These are phyloP conservation scores for Hartigia nigra DNA, from an alignment of 2,888 invertebrate species.

Conservation along the genomic window DNA sequence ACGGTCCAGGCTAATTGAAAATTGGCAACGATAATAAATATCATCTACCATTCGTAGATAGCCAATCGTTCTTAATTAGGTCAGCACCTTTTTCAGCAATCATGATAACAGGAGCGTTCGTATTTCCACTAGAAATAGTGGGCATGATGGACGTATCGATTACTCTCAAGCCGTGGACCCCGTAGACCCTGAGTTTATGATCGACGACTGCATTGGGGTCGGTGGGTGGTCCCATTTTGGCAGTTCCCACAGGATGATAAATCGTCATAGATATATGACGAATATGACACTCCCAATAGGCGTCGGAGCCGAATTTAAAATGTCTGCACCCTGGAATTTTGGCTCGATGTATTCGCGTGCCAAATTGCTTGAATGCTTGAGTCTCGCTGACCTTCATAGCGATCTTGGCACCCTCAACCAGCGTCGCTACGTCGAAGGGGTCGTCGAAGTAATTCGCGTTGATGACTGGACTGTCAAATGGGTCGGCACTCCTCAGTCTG, in stretches of 20 bases:
- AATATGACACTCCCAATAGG: conserved; percentile 88
- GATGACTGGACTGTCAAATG: conserved; percentile 87
- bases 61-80: conserved; percentile 87
- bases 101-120: conserved; percentile 93
- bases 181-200: conserved; percentile 80
- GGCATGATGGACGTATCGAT: conserved; percentile 93
- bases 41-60: conserved; percentile 52
- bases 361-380: conserved; percentile 83
- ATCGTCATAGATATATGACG: conserved; percentile 90
- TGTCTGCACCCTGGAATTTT: conserved; percentile 84
- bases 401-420: conserved; percentile 88
- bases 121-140: conserved; percentile 88
- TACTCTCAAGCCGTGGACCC: conserved; percentile 81
- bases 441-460: conserved; percentile 93
- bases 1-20: background rate
- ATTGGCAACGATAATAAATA: conserved; percentile 11
- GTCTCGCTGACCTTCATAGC: conserved; percentile 80
- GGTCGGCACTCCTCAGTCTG: conserved; percentile 81
- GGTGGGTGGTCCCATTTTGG: conserved; percentile 87
- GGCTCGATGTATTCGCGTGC: conserved; percentile 78
- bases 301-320: conserved; percentile 79
- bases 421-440: conserved; percentile 78
- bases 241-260: conserved; percentile 89
- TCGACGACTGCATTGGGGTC: conserved; percentile 87
- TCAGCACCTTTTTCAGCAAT: conserved; percentile 91